These are phyloP conservation scores for Narcine bancroftii DNA, from an alignment of 2,113 vertebrate species.

Conservation along the genomic window DNA sequence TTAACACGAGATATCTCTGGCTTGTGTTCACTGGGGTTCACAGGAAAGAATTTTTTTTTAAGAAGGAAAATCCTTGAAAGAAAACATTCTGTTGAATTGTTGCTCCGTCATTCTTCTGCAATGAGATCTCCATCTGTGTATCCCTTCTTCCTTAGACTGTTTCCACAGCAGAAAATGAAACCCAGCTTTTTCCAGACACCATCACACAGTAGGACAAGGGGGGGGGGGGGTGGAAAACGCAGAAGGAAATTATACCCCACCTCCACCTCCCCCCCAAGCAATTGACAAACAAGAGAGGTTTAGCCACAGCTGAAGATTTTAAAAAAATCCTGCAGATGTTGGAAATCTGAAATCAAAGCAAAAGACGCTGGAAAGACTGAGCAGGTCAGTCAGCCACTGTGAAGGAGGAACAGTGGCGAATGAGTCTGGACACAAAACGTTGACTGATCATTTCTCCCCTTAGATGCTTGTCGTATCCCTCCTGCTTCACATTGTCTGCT, in stretches of 20 bases:
- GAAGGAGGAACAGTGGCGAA: too few relatives aligned
- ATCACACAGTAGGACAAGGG: background rate
- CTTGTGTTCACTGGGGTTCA: background rate
- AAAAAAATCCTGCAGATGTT: background rate
- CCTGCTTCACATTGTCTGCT: too few relatives aligned
- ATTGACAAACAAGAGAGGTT: background rate
- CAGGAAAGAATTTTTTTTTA: background rate
- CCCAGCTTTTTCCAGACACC: background rate
- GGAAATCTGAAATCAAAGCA: background rate
- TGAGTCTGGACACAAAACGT: too few relatives aligned
- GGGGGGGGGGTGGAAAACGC: too few relatives aligned
- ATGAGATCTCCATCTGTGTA: slow-evolving; percentile 43
- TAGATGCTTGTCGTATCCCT: too few relatives aligned
- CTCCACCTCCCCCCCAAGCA: too few relatives aligned
- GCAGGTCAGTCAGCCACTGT: too few relatives aligned
- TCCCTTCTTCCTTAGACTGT: background rate
- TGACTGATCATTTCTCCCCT: too few relatives aligned
- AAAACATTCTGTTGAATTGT: background rate
- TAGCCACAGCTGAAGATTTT: background rate
- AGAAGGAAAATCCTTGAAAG: background rate
- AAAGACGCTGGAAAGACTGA: too few relatives aligned
- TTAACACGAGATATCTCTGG: slow-evolving; percentile 44
- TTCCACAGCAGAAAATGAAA: background rate
- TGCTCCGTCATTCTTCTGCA: slow-evolving; percentile 40
- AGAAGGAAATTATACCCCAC: background rate